Evolutionary conservation across 2,797 vertebrate species (phyloP), one percentile per base, ranked within the genome.

Genomic region (Chelon auratus): DNA sequence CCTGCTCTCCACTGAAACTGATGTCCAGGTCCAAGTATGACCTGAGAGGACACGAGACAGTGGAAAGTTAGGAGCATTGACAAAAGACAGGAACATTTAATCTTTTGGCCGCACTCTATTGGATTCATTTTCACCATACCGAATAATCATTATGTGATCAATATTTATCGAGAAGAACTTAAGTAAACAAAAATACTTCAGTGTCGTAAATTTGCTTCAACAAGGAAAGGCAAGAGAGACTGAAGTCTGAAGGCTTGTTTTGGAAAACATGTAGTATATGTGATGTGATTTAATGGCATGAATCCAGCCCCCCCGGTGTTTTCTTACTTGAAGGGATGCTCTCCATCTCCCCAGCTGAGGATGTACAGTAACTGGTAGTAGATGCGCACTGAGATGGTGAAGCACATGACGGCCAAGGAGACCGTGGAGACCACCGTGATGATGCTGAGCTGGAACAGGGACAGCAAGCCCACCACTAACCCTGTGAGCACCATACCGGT

Each of bases 391-490:
- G 95, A 93, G 85, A 97, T 91, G 84, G 96, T 96, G 89, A 95
- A 86, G 1, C 93, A 95, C 85, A 97, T 93, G 75, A 95, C 72
- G 8, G 93, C 90, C 88, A 97, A 93, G 18, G 95, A 96, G 74
- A 93, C 78, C 0, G 95, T 94, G 67, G 96, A 95, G 5, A 94
- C 58, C 87, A 99, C 96, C 0, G 95, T 95, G 92, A 98, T 89
- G 84, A 95, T 95, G 92, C 96, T 98, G 89, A 97, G 96, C 90
- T 97, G 96, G 52, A 96, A 95, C 83, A 99, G 93, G 84, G 95
- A 94, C 59, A 97, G 92, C 75, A 99, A 91, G 12, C 94, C 93
- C 84, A 95, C 95, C 91, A 98, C 94, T 52, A 96, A 67, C 37
- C 95, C 94, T 0, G 95, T 96, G 77, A 98, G 95, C 72, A 95